A percentile compares a stretch with the other conserved stretches of the same genome.
Evolutionary conservation across 30 jellyfish, hydroid and myxozoan genomes (phyloP).

Genomic region (Chironex yamaguchii): DNA sequence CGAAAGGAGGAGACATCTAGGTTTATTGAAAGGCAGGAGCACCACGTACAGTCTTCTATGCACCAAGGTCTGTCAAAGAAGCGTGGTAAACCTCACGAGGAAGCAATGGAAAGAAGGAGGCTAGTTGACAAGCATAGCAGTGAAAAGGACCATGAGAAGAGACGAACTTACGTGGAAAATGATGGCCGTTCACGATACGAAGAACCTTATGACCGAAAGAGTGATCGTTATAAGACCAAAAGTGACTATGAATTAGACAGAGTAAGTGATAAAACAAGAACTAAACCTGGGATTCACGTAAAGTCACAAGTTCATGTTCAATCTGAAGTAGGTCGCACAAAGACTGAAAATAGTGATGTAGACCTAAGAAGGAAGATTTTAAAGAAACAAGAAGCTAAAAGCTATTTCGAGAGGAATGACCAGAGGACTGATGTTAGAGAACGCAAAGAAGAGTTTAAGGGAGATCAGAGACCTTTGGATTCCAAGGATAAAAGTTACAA

Average conservation of each 20-base stretch:
- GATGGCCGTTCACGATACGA: background rate
- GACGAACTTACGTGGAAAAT: background rate
- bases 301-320: background rate
- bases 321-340: background rate
- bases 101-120: background rate
- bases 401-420: background rate
- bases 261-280: background rate
- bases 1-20: background rate
- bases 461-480: too few species aligned
- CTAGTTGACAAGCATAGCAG: background rate
- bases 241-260: background rate
- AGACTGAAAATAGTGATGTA: background rate
- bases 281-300: background rate
- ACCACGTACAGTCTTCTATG: background rate
- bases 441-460: too few species aligned
- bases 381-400: slow-evolving; percentile 43
- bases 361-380: slow-evolving; percentile 62
- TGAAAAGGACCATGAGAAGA: background rate
- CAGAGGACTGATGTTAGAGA: too few species aligned
- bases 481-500: too few species aligned
- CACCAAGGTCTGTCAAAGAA: background rate
- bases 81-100: background rate
- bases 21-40: background rate
- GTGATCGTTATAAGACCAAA: background rate
- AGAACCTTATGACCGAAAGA: too few species aligned